Base-by-base conservation (phyloP, 2,113 vertebrate genomes). In the Cyprinodon tularosa region DNA sequence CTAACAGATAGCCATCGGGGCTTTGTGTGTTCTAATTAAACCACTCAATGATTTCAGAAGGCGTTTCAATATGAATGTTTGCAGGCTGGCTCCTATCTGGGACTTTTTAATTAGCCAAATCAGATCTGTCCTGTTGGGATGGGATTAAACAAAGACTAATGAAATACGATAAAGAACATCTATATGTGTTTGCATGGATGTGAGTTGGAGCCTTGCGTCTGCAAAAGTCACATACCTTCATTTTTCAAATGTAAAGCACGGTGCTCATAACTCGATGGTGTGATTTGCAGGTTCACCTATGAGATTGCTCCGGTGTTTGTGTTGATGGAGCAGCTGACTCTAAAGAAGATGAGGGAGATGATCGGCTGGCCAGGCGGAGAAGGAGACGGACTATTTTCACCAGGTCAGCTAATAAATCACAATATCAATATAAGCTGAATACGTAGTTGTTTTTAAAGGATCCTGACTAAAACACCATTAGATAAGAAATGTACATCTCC, bases 281-380 rank as follows among this genome's bases (percentile, higher is more conserved):
- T 84, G 84, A 84, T 78, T 85, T 83, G 37, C 90, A 99, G 98
- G 98, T 99, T 99, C 94, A 99, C 98, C 12, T 99, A 99, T 80
- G 98, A 99, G 94, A 99, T 99, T 72, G 98, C 98, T 15, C 98
- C 98, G 5, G 98, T 99, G 82, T 99, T 99, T 93, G 98, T 99
- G 78, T 93, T 99, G 87, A 99, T 99, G 98, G 98, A 99, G 84
- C 97, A 99, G 94, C 96, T 99, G 89, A 99, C 98, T 3, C 95
- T 99, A 86, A 96, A 95, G 94, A 99, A 99, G 93, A 99, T 99
- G 98, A 95, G 96, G 81, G 98, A 99, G 93, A 98, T 99, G 85
- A 92, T 99, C 77, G 98, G 98, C 71, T 99, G 98, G 98, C 95
- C 96, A 37, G 93, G 82, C 40, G 97, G 97, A 82, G 98, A 99